These are phyloP conservation scores for Strix uralensis DNA, from an alignment of 2,113 vertebrate species.

Conservation along the genomic window DNA sequence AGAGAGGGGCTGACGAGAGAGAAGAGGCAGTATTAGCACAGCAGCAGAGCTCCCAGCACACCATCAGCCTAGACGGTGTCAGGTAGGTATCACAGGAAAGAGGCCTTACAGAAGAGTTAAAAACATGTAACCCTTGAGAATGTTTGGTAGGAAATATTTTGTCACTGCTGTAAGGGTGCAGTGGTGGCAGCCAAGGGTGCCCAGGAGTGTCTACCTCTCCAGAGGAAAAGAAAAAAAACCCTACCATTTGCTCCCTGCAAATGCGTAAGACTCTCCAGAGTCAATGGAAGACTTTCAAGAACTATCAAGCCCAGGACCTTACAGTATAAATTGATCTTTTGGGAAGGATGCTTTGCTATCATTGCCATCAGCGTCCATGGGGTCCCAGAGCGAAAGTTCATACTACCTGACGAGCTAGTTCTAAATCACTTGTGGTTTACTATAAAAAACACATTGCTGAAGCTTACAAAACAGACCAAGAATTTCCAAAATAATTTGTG, in stretches of 20 bases:
- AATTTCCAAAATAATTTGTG: neutral
- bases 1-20: neutral
- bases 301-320: neutral
- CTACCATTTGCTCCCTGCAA: accelerated
- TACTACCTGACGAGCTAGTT: neutral
- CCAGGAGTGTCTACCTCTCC: neutral
- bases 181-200: neutral
- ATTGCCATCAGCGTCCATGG: neutral
- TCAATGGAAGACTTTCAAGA: neutral
- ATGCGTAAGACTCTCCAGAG: neutral
- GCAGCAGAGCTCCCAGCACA: neutral
- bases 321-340: neutral
- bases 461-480: neutral
- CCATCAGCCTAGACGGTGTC: neutral
- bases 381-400: neutral
- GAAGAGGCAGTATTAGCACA: neutral
- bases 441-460: neutral
- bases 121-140: neutral
- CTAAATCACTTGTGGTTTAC: neutral
- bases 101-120: neutral
- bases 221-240: neutral
- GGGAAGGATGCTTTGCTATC: neutral
- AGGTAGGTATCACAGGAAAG: neutral
- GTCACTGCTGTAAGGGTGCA: neutral
- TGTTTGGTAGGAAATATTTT: neutral